Evolutionary conservation across 2,888 invertebrate genomes (phyloP).

Genomic region (Andrena hattorfiana): DNA sequence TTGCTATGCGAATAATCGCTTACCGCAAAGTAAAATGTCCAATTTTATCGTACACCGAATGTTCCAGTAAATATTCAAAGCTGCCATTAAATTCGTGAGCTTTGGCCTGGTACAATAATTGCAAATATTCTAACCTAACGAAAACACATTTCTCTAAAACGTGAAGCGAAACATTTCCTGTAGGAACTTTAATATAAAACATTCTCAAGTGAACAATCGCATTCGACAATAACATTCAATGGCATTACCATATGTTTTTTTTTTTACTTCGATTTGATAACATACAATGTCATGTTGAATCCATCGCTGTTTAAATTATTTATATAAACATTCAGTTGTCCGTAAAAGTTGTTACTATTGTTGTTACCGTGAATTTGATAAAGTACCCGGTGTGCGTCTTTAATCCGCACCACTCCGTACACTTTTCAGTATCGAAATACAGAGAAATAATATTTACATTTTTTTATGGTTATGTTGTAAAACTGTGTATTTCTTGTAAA

Average conservation of each 20-base stretch:
- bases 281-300: too few relatives aligned
- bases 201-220: constrained; percentile 76
- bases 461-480: neutral
- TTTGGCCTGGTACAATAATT: constrained; percentile 81
- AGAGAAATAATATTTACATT: neutral
- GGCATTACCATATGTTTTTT: too few relatives aligned
- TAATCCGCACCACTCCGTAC: too few relatives aligned
- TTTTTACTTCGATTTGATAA: too few relatives aligned
- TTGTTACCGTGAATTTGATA: too few relatives aligned
- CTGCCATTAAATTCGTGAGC: constrained; percentile 83
- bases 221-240: too few relatives aligned
- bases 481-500: neutral
- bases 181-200: constrained; percentile 87
- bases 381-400: too few relatives aligned
- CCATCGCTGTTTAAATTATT: too few relatives aligned
- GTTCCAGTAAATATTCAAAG: constrained; percentile 87
- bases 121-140: constrained; percentile 86
- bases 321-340: too few relatives aligned
- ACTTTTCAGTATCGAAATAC: too few relatives aligned
- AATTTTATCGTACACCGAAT: constrained; percentile 87
- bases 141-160: constrained; percentile 86
- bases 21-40: constrained; percentile 87
- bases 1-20: constrained; percentile 49
- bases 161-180: constrained; percentile 86
- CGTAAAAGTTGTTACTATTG: too few relatives aligned